Conservation (phyloP, 1,140 invertebrate genomes). For the Xylocopa sonorina region DNA sequence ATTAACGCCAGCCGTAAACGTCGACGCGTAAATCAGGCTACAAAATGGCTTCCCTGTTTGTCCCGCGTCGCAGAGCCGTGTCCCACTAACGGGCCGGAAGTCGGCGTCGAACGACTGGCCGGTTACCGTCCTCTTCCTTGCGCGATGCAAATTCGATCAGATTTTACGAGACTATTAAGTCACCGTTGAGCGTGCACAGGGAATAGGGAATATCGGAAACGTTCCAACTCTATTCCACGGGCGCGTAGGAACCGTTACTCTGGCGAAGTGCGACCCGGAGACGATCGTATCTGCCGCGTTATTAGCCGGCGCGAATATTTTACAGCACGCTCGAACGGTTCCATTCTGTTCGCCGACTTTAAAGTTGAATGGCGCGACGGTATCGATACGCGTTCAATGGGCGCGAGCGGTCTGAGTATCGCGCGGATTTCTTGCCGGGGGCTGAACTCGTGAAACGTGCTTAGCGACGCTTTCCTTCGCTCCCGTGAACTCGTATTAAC, state of each 20-base stretch:
- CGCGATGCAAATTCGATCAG: constrained; percentile 18
- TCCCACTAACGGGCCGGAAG: background rate
- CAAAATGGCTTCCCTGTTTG: background rate
- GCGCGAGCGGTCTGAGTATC: background rate
- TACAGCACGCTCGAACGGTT: constrained; percentile 9
- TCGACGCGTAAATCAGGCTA: background rate
- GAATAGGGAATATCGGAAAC: background rate
- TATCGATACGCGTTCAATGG: background rate
- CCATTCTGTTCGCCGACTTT: background rate
- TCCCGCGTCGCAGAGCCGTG: background rate
- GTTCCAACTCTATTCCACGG: background rate
- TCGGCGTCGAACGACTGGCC: background rate
- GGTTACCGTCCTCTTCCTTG: background rate
- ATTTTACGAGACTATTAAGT: background rate
- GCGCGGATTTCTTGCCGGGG: no score
- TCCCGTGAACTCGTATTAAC: no score
- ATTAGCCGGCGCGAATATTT: constrained; percentile 12
- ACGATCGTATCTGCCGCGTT: constrained; percentile 9
- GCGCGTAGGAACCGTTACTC: background rate
- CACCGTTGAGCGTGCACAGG: background rate
- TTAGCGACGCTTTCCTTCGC: no score
- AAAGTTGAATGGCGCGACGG: constrained; percentile 2
- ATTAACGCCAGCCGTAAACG: no score
- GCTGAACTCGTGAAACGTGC: background rate
- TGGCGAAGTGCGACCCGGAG: background rate